These are phyloP conservation scores for Chaenogobius annularis DNA, from an alignment of 2,113 vertebrate species.

Conservation along the genomic window DNA sequence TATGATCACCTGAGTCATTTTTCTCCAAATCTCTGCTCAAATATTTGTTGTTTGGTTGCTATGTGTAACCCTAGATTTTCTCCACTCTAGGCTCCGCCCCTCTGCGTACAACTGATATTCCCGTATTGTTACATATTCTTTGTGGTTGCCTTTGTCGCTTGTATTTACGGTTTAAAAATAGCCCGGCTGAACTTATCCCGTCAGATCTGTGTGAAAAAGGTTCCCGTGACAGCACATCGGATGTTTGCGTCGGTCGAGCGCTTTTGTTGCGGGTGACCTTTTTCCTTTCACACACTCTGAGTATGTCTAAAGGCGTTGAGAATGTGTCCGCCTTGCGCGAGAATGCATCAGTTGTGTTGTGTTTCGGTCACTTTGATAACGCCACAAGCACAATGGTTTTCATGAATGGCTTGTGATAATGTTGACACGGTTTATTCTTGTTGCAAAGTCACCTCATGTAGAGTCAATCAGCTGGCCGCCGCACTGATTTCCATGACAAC, in stretches of 20 bases:
- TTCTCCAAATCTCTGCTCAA: background rate
- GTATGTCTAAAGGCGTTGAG: constrained; percentile 4
- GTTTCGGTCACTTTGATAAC: constrained; percentile 2
- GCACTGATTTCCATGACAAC: too few relatives aligned
- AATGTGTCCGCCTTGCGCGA: constrained; percentile 27
- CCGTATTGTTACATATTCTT: constrained; percentile 11
- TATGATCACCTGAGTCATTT: background rate
- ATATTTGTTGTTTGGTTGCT: constrained; percentile 7
- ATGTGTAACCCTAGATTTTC: constrained; percentile 4
- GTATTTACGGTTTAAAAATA: constrained; percentile 12
- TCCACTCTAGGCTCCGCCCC: background rate
- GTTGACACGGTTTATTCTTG: too few relatives aligned
- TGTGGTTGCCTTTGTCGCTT: constrained; percentile 1
- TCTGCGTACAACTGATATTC: background rate
- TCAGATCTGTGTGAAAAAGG: background rate
- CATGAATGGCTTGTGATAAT: too few relatives aligned
- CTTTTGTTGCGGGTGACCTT: constrained; percentile 41
- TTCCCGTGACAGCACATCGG: constrained; percentile 25
- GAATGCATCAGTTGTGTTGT: constrained; percentile 22
- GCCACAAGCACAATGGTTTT: too few relatives aligned
- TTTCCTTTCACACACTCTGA: constrained; percentile 10
- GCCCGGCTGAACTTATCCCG: constrained; percentile 2
- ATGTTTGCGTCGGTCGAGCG: constrained; percentile 30
- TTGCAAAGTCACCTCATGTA: too few relatives aligned
- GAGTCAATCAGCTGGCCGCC: too few relatives aligned